Conservation (phyloP, 2,113 vertebrate genomes). For the Paramormyrops kingsleyae region DNA sequence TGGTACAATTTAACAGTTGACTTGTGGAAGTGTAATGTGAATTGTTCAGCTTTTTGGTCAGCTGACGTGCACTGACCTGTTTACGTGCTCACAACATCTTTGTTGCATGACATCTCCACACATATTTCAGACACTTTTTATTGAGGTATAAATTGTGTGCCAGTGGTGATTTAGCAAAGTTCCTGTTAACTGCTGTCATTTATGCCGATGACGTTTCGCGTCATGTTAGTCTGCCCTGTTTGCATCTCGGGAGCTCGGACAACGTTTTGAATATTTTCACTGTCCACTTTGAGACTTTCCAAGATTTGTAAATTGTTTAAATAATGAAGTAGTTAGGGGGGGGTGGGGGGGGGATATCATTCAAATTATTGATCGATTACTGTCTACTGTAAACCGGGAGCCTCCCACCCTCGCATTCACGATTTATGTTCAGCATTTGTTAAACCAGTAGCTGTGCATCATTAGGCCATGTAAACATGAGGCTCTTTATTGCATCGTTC, state of each 20-base stretch:
- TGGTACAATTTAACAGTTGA: neutral
- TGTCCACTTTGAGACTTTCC: neutral
- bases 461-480: neutral
- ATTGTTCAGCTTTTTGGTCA: neutral
- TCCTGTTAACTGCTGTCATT: neutral
- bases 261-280: neutral
- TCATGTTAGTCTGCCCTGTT: neutral
- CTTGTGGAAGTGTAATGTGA: neutral
- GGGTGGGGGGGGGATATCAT: neutral
- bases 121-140: neutral
- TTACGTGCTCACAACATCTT: neutral
- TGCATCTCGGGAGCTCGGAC: neutral
- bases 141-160: neutral
- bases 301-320: neutral
- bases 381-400: neutral
- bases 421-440: neutral
- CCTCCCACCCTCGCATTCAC: neutral
- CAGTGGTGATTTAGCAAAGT: neutral
- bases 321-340: neutral
- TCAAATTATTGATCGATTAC: neutral
- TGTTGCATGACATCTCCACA: neutral
- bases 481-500: neutral
- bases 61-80: neutral
- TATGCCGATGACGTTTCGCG: neutral
- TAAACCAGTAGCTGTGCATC: neutral